Evolutionary conservation across 2,888 invertebrate genomes (phyloP).

Genomic region (Lepeophtheirus nordmannii): DNA sequence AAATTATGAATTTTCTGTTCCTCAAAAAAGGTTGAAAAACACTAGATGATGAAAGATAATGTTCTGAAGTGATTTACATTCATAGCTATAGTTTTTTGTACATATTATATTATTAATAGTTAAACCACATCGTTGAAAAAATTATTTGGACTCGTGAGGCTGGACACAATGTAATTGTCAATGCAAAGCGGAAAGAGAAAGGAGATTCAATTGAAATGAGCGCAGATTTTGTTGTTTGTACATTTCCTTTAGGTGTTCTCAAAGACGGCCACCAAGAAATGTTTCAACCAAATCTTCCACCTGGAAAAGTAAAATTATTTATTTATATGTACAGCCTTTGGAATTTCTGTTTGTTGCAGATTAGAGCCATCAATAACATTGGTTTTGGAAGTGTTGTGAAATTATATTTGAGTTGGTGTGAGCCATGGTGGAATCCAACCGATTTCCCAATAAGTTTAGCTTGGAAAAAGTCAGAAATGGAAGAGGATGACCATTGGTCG

Average conservation of each 20-base stretch:
- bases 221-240: slow-evolving; percentile 20
- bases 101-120: not conserved
- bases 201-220: not conserved
- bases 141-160: slow-evolving; percentile 4
- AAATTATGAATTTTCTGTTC: too few relatives aligned
- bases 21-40: too few relatives aligned
- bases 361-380: slow-evolving; percentile 15
- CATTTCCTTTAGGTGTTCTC: slow-evolving; percentile 15
- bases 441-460: slow-evolving; percentile 10
- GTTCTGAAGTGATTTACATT: too few relatives aligned
- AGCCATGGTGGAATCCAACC: slow-evolving; percentile 13
- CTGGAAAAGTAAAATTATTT: slow-evolving; percentile 2
- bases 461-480: not conserved
- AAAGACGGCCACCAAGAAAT: not conserved
- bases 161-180: not conserved
- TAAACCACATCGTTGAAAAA: not conserved
- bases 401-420: slow-evolving; percentile 6
- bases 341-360: not conserved
- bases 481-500: slow-evolving; percentile 1
- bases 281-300: slow-evolving; percentile 3
- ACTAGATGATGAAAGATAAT: too few relatives aligned
- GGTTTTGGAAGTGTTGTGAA: slow-evolving; percentile 12
- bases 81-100: too few relatives aligned
- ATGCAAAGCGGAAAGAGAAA: not conserved
- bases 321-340: not conserved